phyloP scores from a whole-genome alignment of 2,888 invertebrate species.

The Osmoderma eremita region DNA sequence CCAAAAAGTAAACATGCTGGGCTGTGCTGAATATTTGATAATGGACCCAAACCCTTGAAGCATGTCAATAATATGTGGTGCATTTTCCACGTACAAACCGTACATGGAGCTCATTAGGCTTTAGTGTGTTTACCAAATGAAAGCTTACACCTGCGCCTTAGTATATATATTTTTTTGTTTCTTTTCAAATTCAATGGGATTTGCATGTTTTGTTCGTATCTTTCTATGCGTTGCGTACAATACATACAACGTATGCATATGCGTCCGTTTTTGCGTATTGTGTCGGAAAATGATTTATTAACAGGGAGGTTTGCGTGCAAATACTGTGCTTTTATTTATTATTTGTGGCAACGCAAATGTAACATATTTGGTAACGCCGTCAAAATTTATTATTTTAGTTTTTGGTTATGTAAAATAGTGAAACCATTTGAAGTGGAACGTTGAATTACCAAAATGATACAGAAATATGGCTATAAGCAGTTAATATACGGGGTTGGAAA shows the following conservation, averaged over 20 bases:
- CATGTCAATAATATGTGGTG: no score
- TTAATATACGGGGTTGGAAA: no score
- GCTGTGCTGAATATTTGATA: no score
- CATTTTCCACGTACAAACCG: no score
- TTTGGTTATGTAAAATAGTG: background rate
- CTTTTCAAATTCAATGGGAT: background rate
- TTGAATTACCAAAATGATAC: no score
- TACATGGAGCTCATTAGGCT: background rate
- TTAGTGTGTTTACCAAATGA: background rate
- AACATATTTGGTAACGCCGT: conserved; percentile 8
- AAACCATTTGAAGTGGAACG: no score
- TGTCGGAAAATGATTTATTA: conserved; percentile 27
- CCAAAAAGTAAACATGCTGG: no score
- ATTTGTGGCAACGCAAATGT: conserved; percentile 5
- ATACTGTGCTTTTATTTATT: conserved; percentile 30
- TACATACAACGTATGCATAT: background rate
- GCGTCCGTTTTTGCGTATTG: background rate
- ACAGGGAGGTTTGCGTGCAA: conserved; percentile 16
- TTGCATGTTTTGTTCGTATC: conserved; percentile 4
- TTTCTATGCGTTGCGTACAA: background rate
- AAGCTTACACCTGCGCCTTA: background rate
- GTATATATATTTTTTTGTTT: background rate
- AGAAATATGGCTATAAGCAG: no score
- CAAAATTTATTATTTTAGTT: conserved; percentile 15
- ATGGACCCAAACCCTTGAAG: no score